Evolutionary conservation across 2,888 invertebrate species (phyloP), one percentile per base, ranked within the genome.

Genomic region (Dichetophora obliterata): DNA sequence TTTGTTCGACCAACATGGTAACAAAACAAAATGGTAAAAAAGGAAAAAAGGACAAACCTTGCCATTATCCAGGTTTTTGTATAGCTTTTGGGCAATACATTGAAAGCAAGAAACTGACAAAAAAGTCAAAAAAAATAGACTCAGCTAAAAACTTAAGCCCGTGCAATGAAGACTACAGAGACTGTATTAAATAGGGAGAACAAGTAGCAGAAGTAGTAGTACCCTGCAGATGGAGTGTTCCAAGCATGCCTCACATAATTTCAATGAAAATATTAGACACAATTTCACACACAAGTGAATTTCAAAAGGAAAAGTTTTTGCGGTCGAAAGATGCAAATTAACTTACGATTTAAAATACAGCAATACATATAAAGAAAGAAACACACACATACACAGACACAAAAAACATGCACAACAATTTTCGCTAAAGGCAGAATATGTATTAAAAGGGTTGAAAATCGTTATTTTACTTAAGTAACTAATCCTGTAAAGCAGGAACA

Each of bases 271-370:
- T 34, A 59, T 19, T 59, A 59, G 59, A 71, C 71, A 59, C 71
- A 71, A 71, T 71, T 71, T 71, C 57, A 37, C 71, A 59, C 71
- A 71, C 37, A 19, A 71, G 71, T 59, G 59, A 37, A 11, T 71
- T 59, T 59, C 14, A 59, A n/a, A 59, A 59, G 37, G 54, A 24
- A 37, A 37, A 71, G 31, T 71, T 71, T 22, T 22, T 71, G 71
- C 22, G 71, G 68, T 68, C 31, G 48, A 52, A 52, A 59, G 43
- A 54, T 59, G 43, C 71, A 57, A 71, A 71, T 71, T 71, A 43
- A 71, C 63, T 59, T 59, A 24, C 19, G n/a, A 59, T 59, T 22
- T 24, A 4, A 19, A 27, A 11, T 59, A 19, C 43, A 43, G 43
- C 43, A 43, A 43, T 43, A 43, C 43, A 43, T 43, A 43, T 43